Conservation (phyloP, 2,113 vertebrate species). For the Ascaphus truei region DNA sequence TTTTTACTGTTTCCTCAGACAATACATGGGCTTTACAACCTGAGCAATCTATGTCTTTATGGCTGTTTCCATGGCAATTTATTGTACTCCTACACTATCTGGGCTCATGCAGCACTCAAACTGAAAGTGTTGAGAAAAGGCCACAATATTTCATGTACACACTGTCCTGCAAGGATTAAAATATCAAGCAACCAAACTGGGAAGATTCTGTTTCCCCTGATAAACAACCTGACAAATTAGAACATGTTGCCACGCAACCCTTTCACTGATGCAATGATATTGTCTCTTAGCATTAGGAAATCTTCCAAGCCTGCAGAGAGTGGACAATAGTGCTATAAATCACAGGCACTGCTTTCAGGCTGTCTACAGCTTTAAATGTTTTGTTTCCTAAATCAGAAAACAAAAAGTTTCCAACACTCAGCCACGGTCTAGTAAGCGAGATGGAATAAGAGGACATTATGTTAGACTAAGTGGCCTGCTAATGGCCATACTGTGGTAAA, state of each 20-base stretch:
- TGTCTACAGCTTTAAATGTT: slow-evolving; percentile 1
- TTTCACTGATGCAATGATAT: slow-evolving; percentile 8
- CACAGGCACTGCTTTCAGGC: background rate
- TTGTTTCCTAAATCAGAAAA: background rate
- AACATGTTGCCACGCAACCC: slow-evolving; percentile 20
- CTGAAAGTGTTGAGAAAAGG: background rate
- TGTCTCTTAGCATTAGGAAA: background rate
- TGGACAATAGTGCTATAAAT: slow-evolving; percentile 10
- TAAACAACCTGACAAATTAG: slow-evolving; percentile 14
- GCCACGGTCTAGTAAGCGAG: too few species aligned
- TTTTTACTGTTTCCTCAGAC: background rate
- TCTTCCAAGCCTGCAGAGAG: slow-evolving; percentile 1
- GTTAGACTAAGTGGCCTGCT: too few species aligned
- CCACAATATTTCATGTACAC: slow-evolving; percentile 21
- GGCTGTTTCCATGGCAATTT: slow-evolving; percentile 18
- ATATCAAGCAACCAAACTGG: slow-evolving; percentile 24
- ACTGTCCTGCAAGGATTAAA: slow-evolving; percentile 28
- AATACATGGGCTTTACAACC: background rate
- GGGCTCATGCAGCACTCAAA: slow-evolving; percentile 1
- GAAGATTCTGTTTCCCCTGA: slow-evolving; percentile 1
- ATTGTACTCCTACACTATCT: slow-evolving; percentile 18
- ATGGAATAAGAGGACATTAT: too few species aligned
- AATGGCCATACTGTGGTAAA: too few species aligned
- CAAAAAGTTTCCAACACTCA: too few species aligned
- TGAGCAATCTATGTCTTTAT: background rate